These are phyloP conservation scores for Amphimedon queenslandica DNA, from an alignment of 37 sponge, comb jelly and placozoan species.

Conservation along the genomic window DNA sequence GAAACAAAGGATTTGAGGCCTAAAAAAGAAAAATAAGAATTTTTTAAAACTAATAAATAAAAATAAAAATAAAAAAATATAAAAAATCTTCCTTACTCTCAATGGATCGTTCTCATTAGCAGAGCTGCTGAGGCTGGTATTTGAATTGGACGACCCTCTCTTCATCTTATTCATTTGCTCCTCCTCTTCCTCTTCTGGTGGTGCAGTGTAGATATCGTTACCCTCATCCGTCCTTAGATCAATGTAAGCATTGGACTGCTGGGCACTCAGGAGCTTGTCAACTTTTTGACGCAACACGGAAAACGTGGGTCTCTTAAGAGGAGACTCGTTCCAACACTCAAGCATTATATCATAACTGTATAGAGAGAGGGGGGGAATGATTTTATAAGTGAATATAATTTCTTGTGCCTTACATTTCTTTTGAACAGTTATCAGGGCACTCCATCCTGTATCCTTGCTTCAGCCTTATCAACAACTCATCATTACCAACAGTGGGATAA, in stretches of 20 bases:
- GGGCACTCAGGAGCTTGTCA: slow-evolving; percentile 5
- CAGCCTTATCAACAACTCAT: slow-evolving; percentile 17
- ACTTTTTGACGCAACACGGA: slow-evolving; percentile 19
- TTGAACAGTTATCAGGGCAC: slow-evolving; percentile 47
- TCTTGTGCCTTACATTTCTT: slow-evolving; percentile 35
- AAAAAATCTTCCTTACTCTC: too few species aligned
- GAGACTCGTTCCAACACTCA: slow-evolving; percentile 42
- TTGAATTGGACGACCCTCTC: too few species aligned
- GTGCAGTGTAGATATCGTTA: neutral
- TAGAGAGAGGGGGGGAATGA: neutral
- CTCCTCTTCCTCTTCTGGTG: neutral
- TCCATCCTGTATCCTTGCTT: slow-evolving; percentile 53
- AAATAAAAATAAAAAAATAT: too few species aligned
- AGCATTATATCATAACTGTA: slow-evolving; percentile 53
- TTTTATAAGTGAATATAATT: neutral
- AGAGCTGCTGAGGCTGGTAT: too few species aligned
- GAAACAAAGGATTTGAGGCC: too few species aligned
- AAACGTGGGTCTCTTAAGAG: slow-evolving; percentile 39
- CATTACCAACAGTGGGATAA: slow-evolving; percentile 36
- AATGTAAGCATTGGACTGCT: slow-evolving; percentile 4
- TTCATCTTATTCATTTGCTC: neutral
- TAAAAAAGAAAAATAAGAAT: too few species aligned
- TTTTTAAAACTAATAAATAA: too few species aligned
- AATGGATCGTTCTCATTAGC: too few species aligned
- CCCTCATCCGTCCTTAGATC: neutral